These are phyloP conservation scores for Tiliqua scincoides DNA, from an alignment of 2,113 vertebrate species.

Conservation along the genomic window DNA sequence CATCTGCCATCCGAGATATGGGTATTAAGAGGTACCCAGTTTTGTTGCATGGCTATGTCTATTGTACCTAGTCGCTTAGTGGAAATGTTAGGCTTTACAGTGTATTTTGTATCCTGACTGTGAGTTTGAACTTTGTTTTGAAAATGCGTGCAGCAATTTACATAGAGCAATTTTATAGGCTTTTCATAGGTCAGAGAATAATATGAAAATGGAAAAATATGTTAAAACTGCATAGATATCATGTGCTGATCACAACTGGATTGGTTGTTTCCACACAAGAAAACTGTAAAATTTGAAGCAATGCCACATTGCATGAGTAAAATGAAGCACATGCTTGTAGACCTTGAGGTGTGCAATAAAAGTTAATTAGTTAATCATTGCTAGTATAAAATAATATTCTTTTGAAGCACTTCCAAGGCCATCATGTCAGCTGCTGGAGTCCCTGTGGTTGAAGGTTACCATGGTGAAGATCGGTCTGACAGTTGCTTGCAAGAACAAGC, in stretches of 20 bases:
- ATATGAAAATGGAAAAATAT: background rate
- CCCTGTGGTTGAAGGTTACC: conserved; percentile 95
- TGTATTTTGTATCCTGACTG: background rate
- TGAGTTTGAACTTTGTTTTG: background rate
- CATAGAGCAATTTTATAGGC: background rate
- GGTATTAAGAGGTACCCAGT: conserved; percentile 93
- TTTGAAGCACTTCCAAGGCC: conserved; percentile 92
- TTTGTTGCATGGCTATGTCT: conserved; percentile 36
- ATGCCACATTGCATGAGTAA: background rate
- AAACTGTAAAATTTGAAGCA: background rate
- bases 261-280: background rate
- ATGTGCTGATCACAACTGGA: background rate
- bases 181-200: background rate
- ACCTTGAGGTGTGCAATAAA: conserved; percentile 35
- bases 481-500: conserved; percentile 86
- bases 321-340: background rate
- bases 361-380: background rate
- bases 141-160: background rate
- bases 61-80: background rate
- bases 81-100: conserved; percentile 4
- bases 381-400: conserved; percentile 50
- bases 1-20: conserved; percentile 98
- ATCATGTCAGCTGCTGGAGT: conserved; percentile 98
- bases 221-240: background rate
- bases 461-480: conserved; percentile 93